Base-by-base conservation (phyloP, 2,113 vertebrate genomes). In the Solea senegalensis region DNA sequence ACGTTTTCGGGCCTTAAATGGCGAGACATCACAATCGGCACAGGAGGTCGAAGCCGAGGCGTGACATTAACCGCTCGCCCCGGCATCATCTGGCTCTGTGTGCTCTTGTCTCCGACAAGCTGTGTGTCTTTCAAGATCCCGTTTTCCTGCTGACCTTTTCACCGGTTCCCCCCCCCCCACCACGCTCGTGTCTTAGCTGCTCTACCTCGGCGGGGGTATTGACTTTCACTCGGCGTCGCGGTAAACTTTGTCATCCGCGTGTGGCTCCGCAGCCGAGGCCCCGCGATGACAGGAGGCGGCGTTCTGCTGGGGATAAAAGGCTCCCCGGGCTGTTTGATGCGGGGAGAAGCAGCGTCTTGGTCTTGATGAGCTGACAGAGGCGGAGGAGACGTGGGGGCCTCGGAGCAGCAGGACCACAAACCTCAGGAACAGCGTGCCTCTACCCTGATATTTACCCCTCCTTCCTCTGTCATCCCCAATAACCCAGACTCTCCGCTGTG, bases 271-370 rank as follows among this genome's bases (percentile, higher is more conserved):
- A 65, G 82, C 69, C 7, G 74, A 78, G 51, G 51, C 80, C 69
- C 63, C 4, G 41, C 72, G 43, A 76, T 76, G 84, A 83, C 82
- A 72, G 21, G 72, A 16, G 72, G 75, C 64, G 46, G 69, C 74
- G 48, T 78, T 87, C 76, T 69, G 59, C 65, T 81, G 59, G 75
- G 83, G 83, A 91, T 88, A 69, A 90, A 92, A 89, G 83, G 82
- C 78, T 83, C 84, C 81, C 81, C n/a, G 3, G 78, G 78, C 80
- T 63, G 74, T 88, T 87, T 88, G 89, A 90, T 92, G 90, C 76
- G 74, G 73, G 88, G 74, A 69, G 68, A 48, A 76, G 84, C 71
- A 21, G 84, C 58, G 74, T 80, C 76, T 57, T 14, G 74, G 76
- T 73, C 80, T 79, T 85, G 82, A 87, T 78, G 82, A 82, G 72